Percentiles rank a stretch among this genome's conserved stretches.
Evolutionary conservation across 2,113 vertebrate genomes (phyloP).

Genomic region (Megaceryle torquata): DNA sequence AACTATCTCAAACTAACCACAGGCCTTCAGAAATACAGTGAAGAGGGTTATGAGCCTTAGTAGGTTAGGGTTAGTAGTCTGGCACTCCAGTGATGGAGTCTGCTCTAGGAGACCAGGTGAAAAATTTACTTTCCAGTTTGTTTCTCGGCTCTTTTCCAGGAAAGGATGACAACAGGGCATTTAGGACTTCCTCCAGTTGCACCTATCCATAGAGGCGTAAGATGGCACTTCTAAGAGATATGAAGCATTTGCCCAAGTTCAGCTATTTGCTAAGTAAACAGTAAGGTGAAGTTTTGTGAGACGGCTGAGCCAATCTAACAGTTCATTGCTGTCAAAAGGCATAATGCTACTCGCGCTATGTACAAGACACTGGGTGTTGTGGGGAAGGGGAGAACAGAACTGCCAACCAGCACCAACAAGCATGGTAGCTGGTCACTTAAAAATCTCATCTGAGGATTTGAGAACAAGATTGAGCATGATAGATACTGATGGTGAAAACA

Average conservation of each 20-base stretch:
- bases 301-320: not conserved
- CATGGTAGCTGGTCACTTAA: not conserved
- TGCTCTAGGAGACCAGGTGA: not conserved
- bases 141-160: not conserved
- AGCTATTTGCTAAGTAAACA: not conserved
- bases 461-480: not conserved
- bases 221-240: not conserved
- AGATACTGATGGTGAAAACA: not conserved
- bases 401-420: not conserved
- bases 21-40: not conserved
- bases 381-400: not conserved
- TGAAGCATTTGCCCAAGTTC: not conserved
- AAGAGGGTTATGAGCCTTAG: not conserved
- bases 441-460: not conserved
- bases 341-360: accelerated
- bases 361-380: too few species aligned
- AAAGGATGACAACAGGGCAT: not conserved
- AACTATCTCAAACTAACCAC: not conserved
- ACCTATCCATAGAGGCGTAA: not conserved
- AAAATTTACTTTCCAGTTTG: not conserved
- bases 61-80: not conserved
- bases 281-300: not conserved
- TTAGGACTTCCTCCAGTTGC: not conserved
- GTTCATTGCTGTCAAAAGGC: not conserved
- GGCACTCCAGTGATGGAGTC: too few species aligned